Evolutionary conservation across 2,888 invertebrate genomes (phyloP), one percentile per base, ranked within the genome.

Genomic region (Halocaridina rubra): DNA sequence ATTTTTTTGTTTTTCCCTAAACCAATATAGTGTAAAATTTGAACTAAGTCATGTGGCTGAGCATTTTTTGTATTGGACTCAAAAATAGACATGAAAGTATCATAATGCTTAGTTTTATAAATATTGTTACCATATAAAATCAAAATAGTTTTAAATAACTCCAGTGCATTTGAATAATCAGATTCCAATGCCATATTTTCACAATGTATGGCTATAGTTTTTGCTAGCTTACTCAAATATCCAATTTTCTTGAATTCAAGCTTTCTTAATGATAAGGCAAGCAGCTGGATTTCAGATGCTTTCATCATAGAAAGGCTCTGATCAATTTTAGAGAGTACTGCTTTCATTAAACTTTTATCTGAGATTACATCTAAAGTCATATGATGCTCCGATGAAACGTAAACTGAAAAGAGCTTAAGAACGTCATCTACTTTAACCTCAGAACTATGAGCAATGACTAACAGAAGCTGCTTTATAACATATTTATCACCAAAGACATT

Each of bases 111-210:
- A 29, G 46, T 84, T 30, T 30, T 78, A 71, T 77, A 64, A 24
- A 84, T 24, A 64, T 30, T 27, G 19, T 78, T 84, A 16, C 71
- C 82, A 78, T 77, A 72, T 3, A 84, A 32, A 24, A 72, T 32
- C 19, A 78, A 72, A 16, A 84, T 69, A 24, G 78, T 77, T n/a
- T 84, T 72, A 84, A 84, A 84, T 16, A 84, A 32, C 22, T 78
- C n/a, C 27, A 84, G 39, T 61, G 61, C 33, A 30, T 78, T 24
- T 29, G 74, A 27, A 61, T 72, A n/a, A 24, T 39, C 53, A 32
- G n/a, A 29, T n/a, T 61, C 39, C 29, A 27, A 19, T 22, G 78
- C 72, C 32, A 72, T 78, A 46, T 32, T n/a, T 30, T 61, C 29
- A 72, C 82, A 84, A n/a, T 84, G 77, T 2, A 13, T 19, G 61